Percentiles rank a stretch among this genome's conserved stretches.
Evolutionary conservation across 92 coral and sea anemone species (phyloP).

Genomic region (Palythoa caribaeorum): DNA sequence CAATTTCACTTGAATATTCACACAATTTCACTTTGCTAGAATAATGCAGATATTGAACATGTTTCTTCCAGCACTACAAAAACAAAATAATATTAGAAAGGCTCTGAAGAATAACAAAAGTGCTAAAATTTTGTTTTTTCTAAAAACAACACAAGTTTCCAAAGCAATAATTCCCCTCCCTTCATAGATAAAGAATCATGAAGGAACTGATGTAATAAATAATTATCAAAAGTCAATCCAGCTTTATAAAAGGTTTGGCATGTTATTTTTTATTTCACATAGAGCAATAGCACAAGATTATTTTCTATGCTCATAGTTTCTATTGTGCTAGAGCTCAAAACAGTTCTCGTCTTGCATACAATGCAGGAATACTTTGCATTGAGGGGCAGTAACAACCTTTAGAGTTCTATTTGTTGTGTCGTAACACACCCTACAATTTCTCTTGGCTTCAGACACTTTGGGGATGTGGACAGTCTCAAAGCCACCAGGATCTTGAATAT

Average conservation of each 20-base stretch:
- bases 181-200: not conserved
- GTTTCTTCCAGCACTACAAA: not conserved
- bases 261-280: not conserved
- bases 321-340: conserved; percentile 41
- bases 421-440: conserved; percentile 66
- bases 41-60: conserved; percentile 6
- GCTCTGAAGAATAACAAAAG: not conserved
- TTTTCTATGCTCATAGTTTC: not conserved
- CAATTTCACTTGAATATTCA: not conserved
- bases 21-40: conserved; percentile 6
- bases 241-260: not conserved
- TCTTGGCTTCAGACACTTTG: not conserved
- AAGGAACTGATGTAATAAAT: not conserved
- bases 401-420: conserved; percentile 8
- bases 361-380: conserved; percentile 53
- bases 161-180: not conserved
- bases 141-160: not conserved
- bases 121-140: not conserved
- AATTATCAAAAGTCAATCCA: not conserved
- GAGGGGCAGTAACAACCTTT: conserved; percentile 61
- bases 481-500: not conserved
- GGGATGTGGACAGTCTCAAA: conserved; percentile 46
- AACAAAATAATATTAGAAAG: conserved; percentile 21
- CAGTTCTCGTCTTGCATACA: conserved; percentile 47
- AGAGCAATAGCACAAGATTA: not conserved